These are phyloP conservation scores for Phenacoccus solenopsis DNA, from an alignment of 1,140 invertebrate species.

Conservation along the genomic window DNA sequence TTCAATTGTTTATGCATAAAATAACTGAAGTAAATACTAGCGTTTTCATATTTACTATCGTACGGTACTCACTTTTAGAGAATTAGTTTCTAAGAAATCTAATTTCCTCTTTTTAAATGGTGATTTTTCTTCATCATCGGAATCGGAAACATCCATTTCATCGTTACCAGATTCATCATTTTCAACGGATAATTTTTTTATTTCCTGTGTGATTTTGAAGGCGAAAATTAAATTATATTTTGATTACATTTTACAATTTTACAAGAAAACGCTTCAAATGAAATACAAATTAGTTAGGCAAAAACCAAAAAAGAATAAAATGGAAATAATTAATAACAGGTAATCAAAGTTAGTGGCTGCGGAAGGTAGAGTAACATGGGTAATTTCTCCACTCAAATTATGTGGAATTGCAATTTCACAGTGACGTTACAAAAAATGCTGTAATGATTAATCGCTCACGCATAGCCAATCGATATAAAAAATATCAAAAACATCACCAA, in stretches of 20 bases:
- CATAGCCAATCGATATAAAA: too few relatives aligned
- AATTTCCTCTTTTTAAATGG: conserved; percentile 36
- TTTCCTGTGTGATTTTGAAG: background rate
- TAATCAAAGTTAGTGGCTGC: too few relatives aligned
- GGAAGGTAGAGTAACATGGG: too few relatives aligned
- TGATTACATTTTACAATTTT: background rate
- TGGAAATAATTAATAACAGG: too few relatives aligned
- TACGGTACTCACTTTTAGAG: conserved; percentile 27
- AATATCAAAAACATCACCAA: too few relatives aligned
- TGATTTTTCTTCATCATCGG: conserved; percentile 40
- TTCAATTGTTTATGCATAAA: conserved; percentile 8
- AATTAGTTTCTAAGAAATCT: conserved; percentile 28
- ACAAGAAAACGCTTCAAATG: background rate
- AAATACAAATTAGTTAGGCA: background rate
- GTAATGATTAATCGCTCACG: too few relatives aligned
- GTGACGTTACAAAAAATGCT: too few relatives aligned
- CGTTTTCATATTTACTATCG: background rate
- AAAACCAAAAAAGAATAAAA: too few relatives aligned
- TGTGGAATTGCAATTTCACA: too few relatives aligned
- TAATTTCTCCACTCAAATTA: too few relatives aligned
- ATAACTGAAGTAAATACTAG: too few relatives aligned
- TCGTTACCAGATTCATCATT: conserved; percentile 41
- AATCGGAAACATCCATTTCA: conserved; percentile 71
- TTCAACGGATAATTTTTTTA: conserved; percentile 7
- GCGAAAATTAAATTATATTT: background rate